A percentile compares a stretch with the other conserved stretches of the same genome.
Evolutionary conservation across 1,140 invertebrate genomes (phyloP).

Genomic region (Brachionus calyciflorus): DNA sequence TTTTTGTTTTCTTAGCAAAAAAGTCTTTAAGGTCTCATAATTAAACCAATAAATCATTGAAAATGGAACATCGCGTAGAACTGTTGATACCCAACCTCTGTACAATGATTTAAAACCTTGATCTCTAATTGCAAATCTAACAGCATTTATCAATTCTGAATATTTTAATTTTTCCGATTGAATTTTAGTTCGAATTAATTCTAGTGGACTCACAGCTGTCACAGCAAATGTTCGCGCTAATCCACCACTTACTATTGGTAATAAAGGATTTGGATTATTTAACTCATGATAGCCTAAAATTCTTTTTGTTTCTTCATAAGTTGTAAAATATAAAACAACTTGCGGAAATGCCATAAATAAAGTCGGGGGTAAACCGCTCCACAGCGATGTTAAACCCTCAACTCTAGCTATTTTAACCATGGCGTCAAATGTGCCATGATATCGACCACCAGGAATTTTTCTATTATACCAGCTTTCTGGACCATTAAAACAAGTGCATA

Average conservation of each 20-base stretch:
- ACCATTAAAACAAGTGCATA: slow-evolving; percentile 43
- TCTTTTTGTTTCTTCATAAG: slow-evolving; percentile 25
- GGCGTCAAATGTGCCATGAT: slow-evolving; percentile 35
- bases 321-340: slow-evolving; percentile 44
- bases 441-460: slow-evolving; percentile 36
- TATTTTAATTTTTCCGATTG: slow-evolving; percentile 46
- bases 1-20: neutral
- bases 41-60: slow-evolving; percentile 47
- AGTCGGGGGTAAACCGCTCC: slow-evolving; percentile 37
- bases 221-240: slow-evolving; percentile 23
- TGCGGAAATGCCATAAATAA: slow-evolving; percentile 34
- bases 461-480: slow-evolving; percentile 42
- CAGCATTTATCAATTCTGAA: neutral
- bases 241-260: slow-evolving; percentile 2
- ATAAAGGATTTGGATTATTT: neutral
- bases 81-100: slow-evolving; percentile 22
- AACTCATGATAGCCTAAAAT: neutral
- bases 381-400: slow-evolving; percentile 36
- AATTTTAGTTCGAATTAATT: slow-evolving; percentile 41
- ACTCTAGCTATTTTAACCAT: slow-evolving; percentile 32
- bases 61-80: slow-evolving; percentile 45
- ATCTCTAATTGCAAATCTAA: neutral
- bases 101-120: slow-evolving; percentile 12
- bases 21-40: slow-evolving; percentile 39
- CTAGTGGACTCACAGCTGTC: slow-evolving; percentile 13